Base-by-base conservation (phyloP, 1,140 invertebrate genomes). In the Heliothis virescens region DNA sequence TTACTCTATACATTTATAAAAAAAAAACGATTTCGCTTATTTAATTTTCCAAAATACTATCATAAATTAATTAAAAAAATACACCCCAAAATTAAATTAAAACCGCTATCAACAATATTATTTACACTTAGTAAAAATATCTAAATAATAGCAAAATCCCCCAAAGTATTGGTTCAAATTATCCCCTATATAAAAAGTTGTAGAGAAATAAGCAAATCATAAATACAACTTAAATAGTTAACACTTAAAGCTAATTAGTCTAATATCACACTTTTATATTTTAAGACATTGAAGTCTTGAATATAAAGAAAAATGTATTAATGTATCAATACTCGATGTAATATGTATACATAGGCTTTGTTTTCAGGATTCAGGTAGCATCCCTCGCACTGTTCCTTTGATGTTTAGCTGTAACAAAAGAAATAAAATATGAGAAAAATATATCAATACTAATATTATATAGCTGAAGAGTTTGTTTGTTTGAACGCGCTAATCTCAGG, bases 371-470 rank as follows among this genome's bases (percentile, higher is more conserved):
- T 94, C 91, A 94, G 74, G 93, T 93, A 9, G 91, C 91, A 29
- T 94, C 93, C 79, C 90, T 89, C 1, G 91, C 89, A 57, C 90
- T 90, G 83, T 93, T 94, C 62, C 93, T 89, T 86, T 94, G 93
- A 84, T 94, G 93, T 88, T 94, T 94, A n/a, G 92, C 93, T 94
- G 91, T 34, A 94, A 94, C 86, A 93, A 91, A 86, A 85, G 81
- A 78, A 82, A 83, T 15, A n/a, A 15, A 50, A 57, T 12, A 47
- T 65, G 9, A 47, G 10, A 65, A 16, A 5, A 59, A 21, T 59
- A 0, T n/a, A n/a, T n/a, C n/a, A n/a, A n/a, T n/a, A n/a, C n/a
- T n/a, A n/a, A n/a, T n/a, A n/a, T n/a, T n/a, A n/a, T n/a, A n/a
- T n/a, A n/a, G n/a, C n/a, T n/a, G n/a, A n/a, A n/a, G n/a, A n/a